These are phyloP conservation scores for Melanerpes formicivorus DNA, from an alignment of 2,113 vertebrate species.

Conservation along the genomic window DNA sequence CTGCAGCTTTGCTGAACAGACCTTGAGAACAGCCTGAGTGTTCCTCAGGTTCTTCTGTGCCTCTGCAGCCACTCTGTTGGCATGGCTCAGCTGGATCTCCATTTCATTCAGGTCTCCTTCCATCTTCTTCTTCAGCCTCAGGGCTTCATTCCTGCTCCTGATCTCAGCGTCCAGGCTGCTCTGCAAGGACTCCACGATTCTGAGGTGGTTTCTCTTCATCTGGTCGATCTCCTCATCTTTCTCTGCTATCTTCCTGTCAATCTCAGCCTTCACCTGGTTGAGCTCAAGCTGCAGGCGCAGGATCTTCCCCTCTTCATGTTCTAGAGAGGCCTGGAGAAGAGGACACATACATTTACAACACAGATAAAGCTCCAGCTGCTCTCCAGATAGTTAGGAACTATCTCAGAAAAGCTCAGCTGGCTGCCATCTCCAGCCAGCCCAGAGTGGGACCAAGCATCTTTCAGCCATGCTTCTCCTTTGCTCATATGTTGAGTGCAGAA, in stretches of 20 bases:
- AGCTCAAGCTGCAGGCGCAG: no score
- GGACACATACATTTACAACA: background rate
- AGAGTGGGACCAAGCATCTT: accelerated
- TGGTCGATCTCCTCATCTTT: no score
- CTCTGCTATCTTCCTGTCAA: no score
- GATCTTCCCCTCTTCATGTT: background rate
- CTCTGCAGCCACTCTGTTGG: slow-evolving; percentile 80
- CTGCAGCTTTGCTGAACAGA: background rate
- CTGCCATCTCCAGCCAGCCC: accelerated
- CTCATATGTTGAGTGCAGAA: no score
- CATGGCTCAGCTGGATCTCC: slow-evolving; percentile 83
- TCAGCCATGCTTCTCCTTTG: accelerated
- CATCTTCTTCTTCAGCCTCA: slow-evolving; percentile 83
- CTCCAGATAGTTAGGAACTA: background rate
- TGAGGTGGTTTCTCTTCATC: no score
- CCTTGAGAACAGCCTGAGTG: no score
- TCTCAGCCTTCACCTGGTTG: no score
- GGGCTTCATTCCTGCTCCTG: slow-evolving; percentile 78
- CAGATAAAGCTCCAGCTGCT: background rate
- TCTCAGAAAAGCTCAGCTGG: background rate
- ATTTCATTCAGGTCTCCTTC: slow-evolving; percentile 85
- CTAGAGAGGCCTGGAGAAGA: background rate
- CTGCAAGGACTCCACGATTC: slow-evolving; percentile 76
- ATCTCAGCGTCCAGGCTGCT: slow-evolving; percentile 78
- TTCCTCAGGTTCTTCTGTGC: slow-evolving; percentile 66